phyloP scores from a whole-genome alignment of 2,797 vertebrate species.

The Natrix natrix region DNA sequence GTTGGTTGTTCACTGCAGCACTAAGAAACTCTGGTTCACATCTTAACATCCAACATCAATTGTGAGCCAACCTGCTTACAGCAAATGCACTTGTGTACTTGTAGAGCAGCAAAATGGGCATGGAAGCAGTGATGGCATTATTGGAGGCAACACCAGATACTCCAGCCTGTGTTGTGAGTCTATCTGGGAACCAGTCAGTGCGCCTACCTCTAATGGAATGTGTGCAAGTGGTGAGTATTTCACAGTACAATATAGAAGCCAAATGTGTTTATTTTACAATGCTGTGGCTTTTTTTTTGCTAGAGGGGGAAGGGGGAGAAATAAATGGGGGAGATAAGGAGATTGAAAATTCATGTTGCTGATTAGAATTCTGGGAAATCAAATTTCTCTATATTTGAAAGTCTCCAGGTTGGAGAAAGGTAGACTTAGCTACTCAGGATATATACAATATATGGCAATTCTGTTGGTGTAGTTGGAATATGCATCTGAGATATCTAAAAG shows the following conservation, averaged over 20 bases:
- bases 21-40: neutral
- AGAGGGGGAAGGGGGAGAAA: neutral
- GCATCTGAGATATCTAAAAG: neutral
- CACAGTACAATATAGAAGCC: neutral
- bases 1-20: neutral
- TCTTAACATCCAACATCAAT: neutral
- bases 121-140: slow-evolving; percentile 92
- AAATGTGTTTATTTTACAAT: neutral
- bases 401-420: neutral
- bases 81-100: neutral
- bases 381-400: neutral
- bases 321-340: neutral
- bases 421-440: neutral
- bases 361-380: neutral
- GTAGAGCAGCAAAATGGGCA: slow-evolving; percentile 93
- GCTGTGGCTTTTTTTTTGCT: neutral
- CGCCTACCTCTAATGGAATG: slow-evolving; percentile 94
- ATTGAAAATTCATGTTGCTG: neutral
- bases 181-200: slow-evolving; percentile 89
- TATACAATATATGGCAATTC: neutral
- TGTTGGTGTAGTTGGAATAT: neutral
- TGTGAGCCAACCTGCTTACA: neutral
- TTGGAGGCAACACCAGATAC: slow-evolving; percentile 88
- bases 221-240: slow-evolving; percentile 88
- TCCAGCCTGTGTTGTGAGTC: slow-evolving; percentile 89